These are phyloP conservation scores for Lycodopsis pacificus DNA, from an alignment of 2,797 vertebrate species.

Conservation along the genomic window DNA sequence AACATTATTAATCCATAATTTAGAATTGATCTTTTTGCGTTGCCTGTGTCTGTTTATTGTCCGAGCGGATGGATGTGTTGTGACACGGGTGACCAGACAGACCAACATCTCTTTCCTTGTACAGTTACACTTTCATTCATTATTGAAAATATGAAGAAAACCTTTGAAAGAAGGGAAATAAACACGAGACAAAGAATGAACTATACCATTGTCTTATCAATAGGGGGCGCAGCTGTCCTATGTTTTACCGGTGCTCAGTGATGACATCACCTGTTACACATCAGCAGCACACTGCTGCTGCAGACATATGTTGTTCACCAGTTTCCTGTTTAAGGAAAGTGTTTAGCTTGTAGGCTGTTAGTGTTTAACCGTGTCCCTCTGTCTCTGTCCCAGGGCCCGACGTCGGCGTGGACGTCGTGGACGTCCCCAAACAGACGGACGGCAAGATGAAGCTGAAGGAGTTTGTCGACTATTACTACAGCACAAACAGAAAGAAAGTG, in stretches of 20 bases:
- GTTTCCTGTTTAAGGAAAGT: slow-evolving; percentile 18
- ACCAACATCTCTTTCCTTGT: too few relatives aligned
- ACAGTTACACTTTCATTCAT: background rate
- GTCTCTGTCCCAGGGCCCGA: slow-evolving; percentile 87
- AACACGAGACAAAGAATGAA: background rate
- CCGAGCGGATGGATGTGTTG: too few relatives aligned
- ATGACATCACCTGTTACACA: slow-evolving; percentile 26
- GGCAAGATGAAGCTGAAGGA: slow-evolving; percentile 99
- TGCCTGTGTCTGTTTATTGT: too few relatives aligned
- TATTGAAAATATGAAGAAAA: background rate
- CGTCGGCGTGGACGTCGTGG: slow-evolving; percentile 92
- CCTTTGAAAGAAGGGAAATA: background rate
- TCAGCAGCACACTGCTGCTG: slow-evolving; percentile 8
- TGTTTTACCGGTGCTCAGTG: background rate
- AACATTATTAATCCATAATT: too few relatives aligned
- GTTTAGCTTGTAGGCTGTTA: slow-evolving; percentile 1
- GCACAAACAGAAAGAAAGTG: slow-evolving; percentile 97
- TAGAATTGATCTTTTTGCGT: too few relatives aligned
- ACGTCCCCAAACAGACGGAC: slow-evolving; percentile 96
- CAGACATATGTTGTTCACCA: slow-evolving; percentile 16
- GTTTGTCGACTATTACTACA: slow-evolving; percentile 99
- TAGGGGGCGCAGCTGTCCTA: slow-evolving; percentile 59
- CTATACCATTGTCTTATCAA: slow-evolving; percentile 8
- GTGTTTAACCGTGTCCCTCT: background rate
- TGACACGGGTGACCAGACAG: too few relatives aligned